Percentiles rank a stretch among this genome's conserved stretches.
Conservation (phyloP, 2,888 invertebrate genomes). For the Agrochola lota region DNA sequence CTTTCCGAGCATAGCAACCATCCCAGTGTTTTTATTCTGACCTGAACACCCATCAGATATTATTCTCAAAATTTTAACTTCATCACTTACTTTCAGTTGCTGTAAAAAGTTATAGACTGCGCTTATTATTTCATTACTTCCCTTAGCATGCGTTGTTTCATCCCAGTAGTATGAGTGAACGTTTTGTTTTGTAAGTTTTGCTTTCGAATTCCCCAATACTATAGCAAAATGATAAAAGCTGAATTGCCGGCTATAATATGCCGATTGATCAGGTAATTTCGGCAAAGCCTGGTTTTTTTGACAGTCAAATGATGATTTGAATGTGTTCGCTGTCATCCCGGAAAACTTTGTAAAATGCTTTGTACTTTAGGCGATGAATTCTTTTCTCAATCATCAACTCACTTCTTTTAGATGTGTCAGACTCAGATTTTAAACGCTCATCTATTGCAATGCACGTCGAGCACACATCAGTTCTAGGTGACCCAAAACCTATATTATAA, state of each 20-base stretch:
- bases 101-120: constrained; percentile 46
- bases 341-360: too few species aligned
- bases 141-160: constrained; percentile 39
- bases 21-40: constrained; percentile 63
- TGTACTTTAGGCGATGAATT: too few species aligned
- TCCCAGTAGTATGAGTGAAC: constrained; percentile 51
- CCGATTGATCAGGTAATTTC: constrained; percentile 55
- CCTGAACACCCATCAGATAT: constrained; percentile 59
- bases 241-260: constrained; percentile 43
- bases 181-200: constrained; percentile 51
- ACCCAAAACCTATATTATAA: constrained; percentile 58
- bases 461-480: constrained; percentile 25
- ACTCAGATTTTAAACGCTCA: too few species aligned
- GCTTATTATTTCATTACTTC: constrained; percentile 48
- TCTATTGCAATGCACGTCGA: constrained; percentile 2
- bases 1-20: constrained; percentile 54
- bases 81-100: constrained; percentile 12
- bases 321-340: too few species aligned
- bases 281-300: not conserved
- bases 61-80: constrained; percentile 49
- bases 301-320: not conserved
- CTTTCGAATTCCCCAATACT: constrained; percentile 68
- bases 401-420: too few species aligned
- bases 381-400: not conserved
- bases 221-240: constrained; percentile 72